Base-by-base conservation (phyloP, 2,888 invertebrate genomes). In the Tenthredo notha region DNA sequence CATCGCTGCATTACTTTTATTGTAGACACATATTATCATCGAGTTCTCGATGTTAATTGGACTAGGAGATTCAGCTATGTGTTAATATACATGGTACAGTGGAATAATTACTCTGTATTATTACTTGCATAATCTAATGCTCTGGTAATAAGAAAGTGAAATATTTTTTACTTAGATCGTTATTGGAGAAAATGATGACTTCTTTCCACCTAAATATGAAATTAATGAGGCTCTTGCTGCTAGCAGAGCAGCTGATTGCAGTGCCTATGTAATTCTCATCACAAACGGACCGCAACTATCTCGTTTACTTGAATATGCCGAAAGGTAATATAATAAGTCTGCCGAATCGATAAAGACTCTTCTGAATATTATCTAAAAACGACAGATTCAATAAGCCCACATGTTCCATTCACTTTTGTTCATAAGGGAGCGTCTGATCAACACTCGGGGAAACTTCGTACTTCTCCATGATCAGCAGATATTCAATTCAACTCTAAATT, bases 391-490 rank as follows among this genome's bases (percentile, higher is more conserved):
- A 70, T 67, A 18, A 33, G 70, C n/a, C 7, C 15, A 37, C 74
- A 58, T 37, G 12, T 85, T 75, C 72, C 40, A 40, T 61, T 12
- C 43, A 75, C 33, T 84, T 86, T 88, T 88, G 9, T 47, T 84
- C 85, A 89, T 84, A 91, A 97, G 97, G 86, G 94, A 96, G 91
- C 95, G 97, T 9, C 93, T 97, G 29, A 91, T 98, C 70, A 95
- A 97, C 90, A 96, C 97, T 0, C 94, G 96, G 89, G 96, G 96
- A 0, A 96, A 96, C 88, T 97, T 96, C 90, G 93, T 98, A 58
- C 92, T 97, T 85, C 93, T 97, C 0, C 95, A 97, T 91, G 97
- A 98, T 92, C 93, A 94, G 85, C 94, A 96, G 6, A 93, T 98
- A 1, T 96, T 97, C 89, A 94, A 94, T 82, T 94, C 95, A 87